Base-by-base conservation (phyloP, 2,888 invertebrate genomes). In the Epirrhoe alternata region DNA sequence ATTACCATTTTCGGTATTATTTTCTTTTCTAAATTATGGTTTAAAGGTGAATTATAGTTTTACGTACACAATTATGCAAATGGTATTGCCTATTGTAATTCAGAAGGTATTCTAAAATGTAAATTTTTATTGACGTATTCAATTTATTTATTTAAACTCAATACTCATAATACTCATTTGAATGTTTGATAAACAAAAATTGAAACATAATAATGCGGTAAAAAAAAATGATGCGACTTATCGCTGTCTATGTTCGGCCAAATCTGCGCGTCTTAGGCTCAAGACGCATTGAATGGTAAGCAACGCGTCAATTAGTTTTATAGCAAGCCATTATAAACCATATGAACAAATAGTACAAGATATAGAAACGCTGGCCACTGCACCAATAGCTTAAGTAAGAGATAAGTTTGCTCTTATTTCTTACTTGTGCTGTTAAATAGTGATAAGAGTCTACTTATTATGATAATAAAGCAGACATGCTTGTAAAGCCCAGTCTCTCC, bases 401-500 rank as follows among this genome's bases (percentile, higher is more conserved):
- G 24, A 35, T 35, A 35, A 35, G 10, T 35, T 35, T 10, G 35
- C 5, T 42, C 5, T 42, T 10, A 42, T 42, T 42, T 12, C 38
- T 12, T 33, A 33, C 33, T 4, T 12, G 12, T 12, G 12, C 38
- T 12, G 12, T 42, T 42, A 38, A 10, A 10, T 10, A 42, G 12
- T 12, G 12, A 42, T 42, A 42, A 42, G 5, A 42, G 38, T 5
- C 12, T 12, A 5, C 38, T 42, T 42, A 42, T 42, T 42, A 42
- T 42, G 38, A 4, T 42, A 24, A 6, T 31, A 51, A 30, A 51
- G 5, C 12, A 51, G 12, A 30, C 10, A 30, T 24, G 51, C 30
- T 7, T 53, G 33, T 35, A 56, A 67, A 61, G 35, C 7, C 38
- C 38, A 63, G 57, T 64, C 63, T 62, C 62, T 70, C n/a, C n/a